These are phyloP conservation scores for Dunckerocampus dactyliophorus DNA, from an alignment of 2,113 vertebrate species.

Conservation along the genomic window DNA sequence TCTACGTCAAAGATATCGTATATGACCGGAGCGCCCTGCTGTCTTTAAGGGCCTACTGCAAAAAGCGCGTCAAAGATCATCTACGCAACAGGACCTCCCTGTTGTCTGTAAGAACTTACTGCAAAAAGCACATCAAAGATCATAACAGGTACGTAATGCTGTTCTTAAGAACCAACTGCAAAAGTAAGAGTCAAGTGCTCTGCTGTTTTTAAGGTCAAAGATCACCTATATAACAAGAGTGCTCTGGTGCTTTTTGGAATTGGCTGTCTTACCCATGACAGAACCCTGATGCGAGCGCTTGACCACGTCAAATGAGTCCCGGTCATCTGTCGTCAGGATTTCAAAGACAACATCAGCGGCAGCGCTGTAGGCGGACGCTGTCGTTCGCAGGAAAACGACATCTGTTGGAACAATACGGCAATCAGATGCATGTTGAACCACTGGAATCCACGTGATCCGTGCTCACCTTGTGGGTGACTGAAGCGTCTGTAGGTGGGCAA, in stretches of 20 bases:
- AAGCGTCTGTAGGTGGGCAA: slow-evolving; percentile 39
- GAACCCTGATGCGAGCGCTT: slow-evolving; percentile 23
- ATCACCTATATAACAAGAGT: too few relatives aligned
- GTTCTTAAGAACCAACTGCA: too few relatives aligned
- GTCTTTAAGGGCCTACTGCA: too few relatives aligned
- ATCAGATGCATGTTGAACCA: background rate
- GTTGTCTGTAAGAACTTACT: too few relatives aligned
- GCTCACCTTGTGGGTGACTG: slow-evolving; percentile 35
- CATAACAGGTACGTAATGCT: too few relatives aligned
- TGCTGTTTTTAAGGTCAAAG: too few relatives aligned
- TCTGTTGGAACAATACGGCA: slow-evolving; percentile 31
- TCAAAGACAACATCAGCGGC: slow-evolving; percentile 42
- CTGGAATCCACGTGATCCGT: background rate
- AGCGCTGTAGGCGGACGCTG: background rate
- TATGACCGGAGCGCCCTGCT: too few relatives aligned
- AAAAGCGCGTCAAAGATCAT: background rate
- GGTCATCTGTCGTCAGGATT: slow-evolving; percentile 33
- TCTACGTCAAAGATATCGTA: too few relatives aligned
- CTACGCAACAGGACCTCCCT: background rate
- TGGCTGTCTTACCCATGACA: slow-evolving; percentile 45
- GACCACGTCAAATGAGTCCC: slow-evolving; percentile 41
- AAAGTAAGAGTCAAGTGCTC: too few relatives aligned
- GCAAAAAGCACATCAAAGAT: background rate
- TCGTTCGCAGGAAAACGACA: slow-evolving; percentile 45
- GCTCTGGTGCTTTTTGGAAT: too few relatives aligned